Conservation (phyloP, 2,888 invertebrate genomes). For the Sinelater perroti region DNA sequence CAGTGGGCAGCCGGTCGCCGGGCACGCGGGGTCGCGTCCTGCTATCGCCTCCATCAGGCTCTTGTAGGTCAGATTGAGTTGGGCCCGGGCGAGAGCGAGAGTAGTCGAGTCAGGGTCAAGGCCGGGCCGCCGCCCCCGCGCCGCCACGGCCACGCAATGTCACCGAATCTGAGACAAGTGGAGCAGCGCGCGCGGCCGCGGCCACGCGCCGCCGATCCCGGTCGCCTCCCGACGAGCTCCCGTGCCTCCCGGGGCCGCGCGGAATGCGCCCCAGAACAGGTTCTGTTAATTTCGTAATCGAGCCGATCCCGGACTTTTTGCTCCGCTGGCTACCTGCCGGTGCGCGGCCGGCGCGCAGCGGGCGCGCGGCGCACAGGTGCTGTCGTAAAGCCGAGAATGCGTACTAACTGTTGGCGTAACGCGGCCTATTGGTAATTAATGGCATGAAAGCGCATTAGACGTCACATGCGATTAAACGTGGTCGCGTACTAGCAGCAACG, state of each 20-base stretch:
- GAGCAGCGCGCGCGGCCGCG: no score
- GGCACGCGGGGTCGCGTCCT: not conserved
- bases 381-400: slow-evolving; percentile 13
- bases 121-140: slow-evolving; percentile 34
- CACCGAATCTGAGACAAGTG: slow-evolving; percentile 9
- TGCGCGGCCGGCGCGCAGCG: not conserved
- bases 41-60: slow-evolving; percentile 5
- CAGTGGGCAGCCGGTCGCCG: no score
- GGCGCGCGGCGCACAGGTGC: not conserved
- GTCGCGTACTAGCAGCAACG: not conserved
- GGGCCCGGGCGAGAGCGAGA: slow-evolving; percentile 43
- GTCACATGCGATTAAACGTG: slow-evolving; percentile 2
- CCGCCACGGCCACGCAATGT: slow-evolving; percentile 17
- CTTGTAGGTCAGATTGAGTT: slow-evolving; percentile 34
- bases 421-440: not conserved
- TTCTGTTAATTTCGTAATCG: slow-evolving; percentile 11
- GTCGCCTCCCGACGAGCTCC: not conserved
- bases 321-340: not conserved
- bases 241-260: not conserved
- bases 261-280: slow-evolving; percentile 11
- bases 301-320: not conserved
- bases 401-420: slow-evolving; percentile 8
- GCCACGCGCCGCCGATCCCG: not conserved
- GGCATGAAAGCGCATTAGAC: slow-evolving; percentile 10
- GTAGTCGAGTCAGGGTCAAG: slow-evolving; percentile 46